Conservation (phyloP, 2,113 vertebrate species). For the Pachypanchax playfairii region DNA sequence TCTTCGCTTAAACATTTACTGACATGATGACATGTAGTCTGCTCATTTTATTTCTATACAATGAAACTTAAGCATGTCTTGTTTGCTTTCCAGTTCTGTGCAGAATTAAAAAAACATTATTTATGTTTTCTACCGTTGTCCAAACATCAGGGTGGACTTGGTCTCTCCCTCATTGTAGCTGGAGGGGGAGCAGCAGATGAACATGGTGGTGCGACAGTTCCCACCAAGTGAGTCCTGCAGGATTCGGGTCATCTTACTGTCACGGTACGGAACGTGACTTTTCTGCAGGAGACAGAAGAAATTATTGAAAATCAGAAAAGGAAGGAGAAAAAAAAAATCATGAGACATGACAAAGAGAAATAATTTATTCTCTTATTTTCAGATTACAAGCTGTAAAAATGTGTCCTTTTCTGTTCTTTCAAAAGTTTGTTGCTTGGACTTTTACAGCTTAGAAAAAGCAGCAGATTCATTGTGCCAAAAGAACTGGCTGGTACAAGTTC, state of each 20-base stretch:
- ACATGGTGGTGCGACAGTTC: conserved; percentile 92
- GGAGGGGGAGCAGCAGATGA: conserved; percentile 93
- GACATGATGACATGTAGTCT: no score
- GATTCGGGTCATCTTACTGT: conserved; percentile 94
- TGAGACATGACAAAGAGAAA: background rate
- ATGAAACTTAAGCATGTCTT: no score
- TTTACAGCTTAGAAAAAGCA: no score
- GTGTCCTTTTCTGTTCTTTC: background rate
- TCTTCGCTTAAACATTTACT: no score
- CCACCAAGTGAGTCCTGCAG: conserved; percentile 92
- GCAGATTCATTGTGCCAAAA: conserved; percentile 15
- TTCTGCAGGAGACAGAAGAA: conserved; percentile 84
- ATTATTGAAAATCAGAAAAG: background rate
- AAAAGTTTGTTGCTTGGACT: conserved; percentile 4
- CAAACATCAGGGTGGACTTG: conserved; percentile 92
- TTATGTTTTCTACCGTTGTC: conserved; percentile 81
- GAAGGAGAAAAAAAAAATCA: background rate
- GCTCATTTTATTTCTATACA: no score
- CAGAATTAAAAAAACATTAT: no score
- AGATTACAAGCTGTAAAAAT: conserved; percentile 14
- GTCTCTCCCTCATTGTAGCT: conserved; percentile 90
- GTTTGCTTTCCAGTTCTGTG: no score
- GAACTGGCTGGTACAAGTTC: no score
- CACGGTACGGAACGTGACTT: conserved; percentile 88
- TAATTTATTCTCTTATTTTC: background rate